phyloP scores from a whole-genome alignment of 2,888 invertebrate genomes.

The Xestia sexstrigata region DNA sequence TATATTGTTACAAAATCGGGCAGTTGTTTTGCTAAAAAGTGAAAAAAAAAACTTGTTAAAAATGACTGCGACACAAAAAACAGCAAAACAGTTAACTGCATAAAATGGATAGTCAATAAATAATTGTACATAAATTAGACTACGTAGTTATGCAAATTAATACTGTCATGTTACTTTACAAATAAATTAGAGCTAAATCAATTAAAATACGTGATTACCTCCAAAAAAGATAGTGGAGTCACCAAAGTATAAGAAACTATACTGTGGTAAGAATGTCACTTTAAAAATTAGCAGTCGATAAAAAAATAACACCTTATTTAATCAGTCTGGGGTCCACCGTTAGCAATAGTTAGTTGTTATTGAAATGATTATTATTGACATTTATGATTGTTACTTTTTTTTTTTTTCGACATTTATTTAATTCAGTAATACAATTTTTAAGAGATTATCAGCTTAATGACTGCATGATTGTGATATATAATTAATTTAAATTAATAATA shows the following conservation, averaged over 20 bases:
- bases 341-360: too few relatives aligned
- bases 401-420: too few relatives aligned
- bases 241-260: neutral
- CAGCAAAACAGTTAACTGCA: neutral
- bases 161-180: neutral
- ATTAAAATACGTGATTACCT: constrained; percentile 11
- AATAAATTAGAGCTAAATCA: constrained; percentile 6
- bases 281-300: neutral
- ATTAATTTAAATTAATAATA: too few relatives aligned
- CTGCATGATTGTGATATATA: too few relatives aligned
- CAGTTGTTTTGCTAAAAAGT: neutral
- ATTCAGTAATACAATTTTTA: too few relatives aligned
- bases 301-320: neutral
- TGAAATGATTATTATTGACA: too few relatives aligned
- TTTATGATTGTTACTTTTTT: too few relatives aligned
- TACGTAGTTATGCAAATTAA: neutral
- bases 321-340: too few relatives aligned
- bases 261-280: neutral
- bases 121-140: neutral
- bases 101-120: neutral
- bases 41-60: neutral
- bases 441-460: too few relatives aligned
- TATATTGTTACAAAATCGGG: neutral
- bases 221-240: neutral
- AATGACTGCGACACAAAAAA: neutral